phyloP scores from a whole-genome alignment of 2,113 vertebrate species.

The Electrona antarctica region DNA sequence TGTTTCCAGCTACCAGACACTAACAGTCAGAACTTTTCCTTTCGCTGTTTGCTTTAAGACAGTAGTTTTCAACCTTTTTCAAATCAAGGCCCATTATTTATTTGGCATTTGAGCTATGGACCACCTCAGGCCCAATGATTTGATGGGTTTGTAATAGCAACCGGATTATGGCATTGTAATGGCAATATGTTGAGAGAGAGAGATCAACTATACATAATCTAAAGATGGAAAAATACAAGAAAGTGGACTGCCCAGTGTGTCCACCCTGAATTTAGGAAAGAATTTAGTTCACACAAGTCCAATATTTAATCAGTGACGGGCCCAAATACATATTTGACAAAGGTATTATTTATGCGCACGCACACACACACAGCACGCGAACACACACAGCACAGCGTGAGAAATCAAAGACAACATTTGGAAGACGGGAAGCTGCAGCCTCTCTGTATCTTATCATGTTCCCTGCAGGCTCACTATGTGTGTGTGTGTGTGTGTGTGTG shows the following conservation, averaged over 20 bases:
- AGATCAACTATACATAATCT: too few relatives aligned
- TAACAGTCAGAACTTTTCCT: constrained; percentile 44
- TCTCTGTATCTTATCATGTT: constrained; percentile 22
- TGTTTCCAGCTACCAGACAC: constrained; percentile 58
- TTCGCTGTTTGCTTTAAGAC: constrained; percentile 72
- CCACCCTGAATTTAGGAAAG: too few relatives aligned
- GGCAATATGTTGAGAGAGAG: too few relatives aligned
- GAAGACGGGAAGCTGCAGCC: background rate
- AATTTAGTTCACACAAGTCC: background rate
- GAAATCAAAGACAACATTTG: background rate
- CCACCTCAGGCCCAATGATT: too few relatives aligned
- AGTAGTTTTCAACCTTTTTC: too few relatives aligned
- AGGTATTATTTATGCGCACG: background rate
- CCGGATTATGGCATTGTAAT: too few relatives aligned
- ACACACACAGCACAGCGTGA: constrained; percentile 5
- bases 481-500: background rate
- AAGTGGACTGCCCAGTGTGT: too few relatives aligned
- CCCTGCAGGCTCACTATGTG: constrained; percentile 7
- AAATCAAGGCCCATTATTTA: too few relatives aligned
- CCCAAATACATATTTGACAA: background rate
- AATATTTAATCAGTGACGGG: background rate
- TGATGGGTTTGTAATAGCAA: too few relatives aligned
- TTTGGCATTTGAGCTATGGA: too few relatives aligned
- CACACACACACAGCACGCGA: too few relatives aligned
- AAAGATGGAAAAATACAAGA: too few relatives aligned